phyloP scores from a whole-genome alignment of 2,113 vertebrate genomes.

The Bubo scandiacus region DNA sequence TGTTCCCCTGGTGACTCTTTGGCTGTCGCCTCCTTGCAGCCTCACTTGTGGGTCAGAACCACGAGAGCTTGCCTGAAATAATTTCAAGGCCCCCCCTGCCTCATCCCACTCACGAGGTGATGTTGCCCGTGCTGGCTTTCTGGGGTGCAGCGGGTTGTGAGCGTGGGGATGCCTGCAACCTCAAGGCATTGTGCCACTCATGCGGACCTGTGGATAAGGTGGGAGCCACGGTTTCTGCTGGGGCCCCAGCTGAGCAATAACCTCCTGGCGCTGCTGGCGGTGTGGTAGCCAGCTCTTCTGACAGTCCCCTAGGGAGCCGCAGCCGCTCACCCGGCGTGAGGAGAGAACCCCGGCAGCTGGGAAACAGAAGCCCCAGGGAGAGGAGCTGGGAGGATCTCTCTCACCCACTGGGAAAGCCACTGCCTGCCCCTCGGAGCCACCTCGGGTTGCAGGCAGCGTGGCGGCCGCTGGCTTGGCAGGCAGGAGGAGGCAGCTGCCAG shows the following conservation, averaged over 20 bases:
- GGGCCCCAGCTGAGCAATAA: not conserved
- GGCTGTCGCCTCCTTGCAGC: not conserved
- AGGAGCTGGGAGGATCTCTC: not conserved
- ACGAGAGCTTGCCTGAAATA: not conserved
- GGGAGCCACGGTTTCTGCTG: not conserved
- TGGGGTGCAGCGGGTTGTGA: accelerated
- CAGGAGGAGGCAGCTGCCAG: not conserved
- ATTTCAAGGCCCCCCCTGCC: too few species aligned
- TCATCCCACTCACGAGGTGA: not conserved
- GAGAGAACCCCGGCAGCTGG: accelerated
- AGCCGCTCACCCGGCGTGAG: not conserved
- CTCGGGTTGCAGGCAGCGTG: accelerated
- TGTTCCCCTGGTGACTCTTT: not conserved
- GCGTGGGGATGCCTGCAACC: accelerated
- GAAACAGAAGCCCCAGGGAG: not conserved
- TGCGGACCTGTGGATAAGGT: accelerated
- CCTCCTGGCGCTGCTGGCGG: accelerated
- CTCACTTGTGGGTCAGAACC: not conserved
- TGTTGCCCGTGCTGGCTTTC: accelerated
- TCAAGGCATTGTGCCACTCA: not conserved
- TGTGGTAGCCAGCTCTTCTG: not conserved
- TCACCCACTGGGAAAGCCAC: accelerated
- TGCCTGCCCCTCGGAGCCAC: not conserved
- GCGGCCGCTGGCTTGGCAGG: not conserved
- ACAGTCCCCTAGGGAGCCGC: not conserved